phyloP scores from a whole-genome alignment of 2,888 invertebrate species.

The Molanna angustata region DNA sequence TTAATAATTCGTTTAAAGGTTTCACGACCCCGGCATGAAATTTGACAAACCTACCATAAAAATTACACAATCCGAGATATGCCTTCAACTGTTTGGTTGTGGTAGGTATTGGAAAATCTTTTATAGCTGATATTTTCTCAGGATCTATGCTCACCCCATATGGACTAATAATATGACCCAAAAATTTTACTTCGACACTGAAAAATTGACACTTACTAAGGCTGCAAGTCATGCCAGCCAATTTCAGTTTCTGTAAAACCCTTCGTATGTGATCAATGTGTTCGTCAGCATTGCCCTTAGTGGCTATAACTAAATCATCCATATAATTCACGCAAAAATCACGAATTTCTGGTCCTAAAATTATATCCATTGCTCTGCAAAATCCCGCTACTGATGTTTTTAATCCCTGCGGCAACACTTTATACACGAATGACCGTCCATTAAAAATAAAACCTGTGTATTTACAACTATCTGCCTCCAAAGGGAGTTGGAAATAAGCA shows the following conservation, averaged over 20 bases:
- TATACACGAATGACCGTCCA: slow-evolving; percentile 21
- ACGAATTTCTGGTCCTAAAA: slow-evolving; percentile 28
- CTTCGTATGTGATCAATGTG: slow-evolving; percentile 1
- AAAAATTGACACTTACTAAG: slow-evolving; percentile 18
- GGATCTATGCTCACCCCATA: slow-evolving; percentile 29
- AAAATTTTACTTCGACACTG: neutral
- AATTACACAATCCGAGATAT: slow-evolving; percentile 7
- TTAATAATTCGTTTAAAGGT: neutral
- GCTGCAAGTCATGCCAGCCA: slow-evolving; percentile 27
- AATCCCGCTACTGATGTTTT: slow-evolving; percentile 34
- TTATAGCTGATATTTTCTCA: slow-evolving; percentile 27
- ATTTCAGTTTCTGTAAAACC: slow-evolving; percentile 1
- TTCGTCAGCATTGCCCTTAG: slow-evolving; percentile 5
- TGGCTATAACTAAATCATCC: slow-evolving; percentile 1
- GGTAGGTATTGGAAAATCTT: slow-evolving; percentile 32
- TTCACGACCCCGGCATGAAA: neutral
- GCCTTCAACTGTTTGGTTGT: slow-evolving; percentile 24
- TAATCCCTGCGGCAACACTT: slow-evolving; percentile 32
- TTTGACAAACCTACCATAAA: neutral
- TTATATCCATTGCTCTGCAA: slow-evolving; percentile 34
- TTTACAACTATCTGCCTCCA: slow-evolving; percentile 19
- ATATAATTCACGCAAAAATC: slow-evolving; percentile 15
- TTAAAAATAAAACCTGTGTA: slow-evolving; percentile 27
- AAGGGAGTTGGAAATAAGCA: slow-evolving; percentile 31
- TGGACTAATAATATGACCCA: slow-evolving; percentile 20